Evolutionary conservation across 2,797 vertebrate genomes (phyloP).

Genomic region (Lates japonicus): DNA sequence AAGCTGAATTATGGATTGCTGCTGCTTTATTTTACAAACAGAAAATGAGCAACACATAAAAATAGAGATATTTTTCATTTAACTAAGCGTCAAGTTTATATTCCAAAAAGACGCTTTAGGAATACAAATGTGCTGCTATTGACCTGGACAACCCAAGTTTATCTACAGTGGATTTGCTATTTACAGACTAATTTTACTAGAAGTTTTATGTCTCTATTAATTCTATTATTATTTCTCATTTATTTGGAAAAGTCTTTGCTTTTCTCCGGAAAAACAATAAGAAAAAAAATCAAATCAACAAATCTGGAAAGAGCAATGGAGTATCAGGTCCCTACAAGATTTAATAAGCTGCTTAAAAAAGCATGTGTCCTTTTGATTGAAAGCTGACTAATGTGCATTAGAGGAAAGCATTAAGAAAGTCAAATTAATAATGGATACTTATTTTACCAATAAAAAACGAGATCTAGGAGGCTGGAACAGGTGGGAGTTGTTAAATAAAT

Average conservation of each 20-base stretch:
- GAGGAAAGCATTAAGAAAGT: constrained; percentile 53
- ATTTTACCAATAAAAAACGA: constrained; percentile 38
- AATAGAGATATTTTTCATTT: not conserved
- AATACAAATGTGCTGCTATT: not conserved
- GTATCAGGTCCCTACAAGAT: not conserved
- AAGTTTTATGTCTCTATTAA: not conserved
- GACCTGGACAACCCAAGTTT: constrained; percentile 1
- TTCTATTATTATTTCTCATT: not conserved
- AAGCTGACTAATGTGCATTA: constrained; percentile 53
- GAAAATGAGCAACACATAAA: not conserved
- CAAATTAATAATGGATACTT: constrained; percentile 60
- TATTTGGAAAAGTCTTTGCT: not conserved
- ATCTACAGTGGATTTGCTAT: not conserved
- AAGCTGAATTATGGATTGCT: not conserved
- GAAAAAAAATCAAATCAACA: not conserved
- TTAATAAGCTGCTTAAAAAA: constrained; percentile 33
- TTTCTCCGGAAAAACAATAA: not conserved
- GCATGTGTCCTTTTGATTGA: constrained; percentile 37
- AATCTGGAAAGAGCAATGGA: not conserved
- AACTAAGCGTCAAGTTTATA: not conserved
- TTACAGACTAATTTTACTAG: constrained; percentile 3
- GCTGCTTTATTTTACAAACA: not conserved
- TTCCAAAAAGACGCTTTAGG: constrained; percentile 2
- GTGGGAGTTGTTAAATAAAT: constrained; percentile 65
- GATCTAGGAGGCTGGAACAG: constrained; percentile 10